Conservation (phyloP, 2,888 invertebrate species). For the Brassicogethes aeneus region DNA sequence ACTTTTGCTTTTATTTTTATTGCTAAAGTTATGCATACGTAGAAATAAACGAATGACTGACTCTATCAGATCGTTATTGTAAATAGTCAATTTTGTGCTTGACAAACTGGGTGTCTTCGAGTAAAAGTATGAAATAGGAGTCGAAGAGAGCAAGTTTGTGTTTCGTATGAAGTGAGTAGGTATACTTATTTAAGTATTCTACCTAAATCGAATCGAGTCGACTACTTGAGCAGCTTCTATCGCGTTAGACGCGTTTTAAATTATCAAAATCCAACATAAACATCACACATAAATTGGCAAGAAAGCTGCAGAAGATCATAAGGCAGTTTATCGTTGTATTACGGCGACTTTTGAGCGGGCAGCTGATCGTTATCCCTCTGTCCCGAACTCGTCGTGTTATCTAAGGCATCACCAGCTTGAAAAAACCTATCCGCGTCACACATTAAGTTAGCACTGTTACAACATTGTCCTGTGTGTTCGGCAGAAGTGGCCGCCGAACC, state of each 20-base stretch:
- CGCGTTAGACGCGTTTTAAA: constrained; percentile 30
- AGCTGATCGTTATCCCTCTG: constrained; percentile 30
- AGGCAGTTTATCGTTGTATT: constrained; percentile 36
- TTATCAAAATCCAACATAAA: constrained; percentile 35
- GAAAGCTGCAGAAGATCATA: constrained; percentile 34
- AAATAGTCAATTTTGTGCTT: no score
- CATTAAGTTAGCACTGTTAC: constrained; percentile 37
- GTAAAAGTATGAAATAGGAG: no score
- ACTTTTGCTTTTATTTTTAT: no score
- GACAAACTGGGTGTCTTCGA: no score
- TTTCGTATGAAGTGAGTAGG: no score
- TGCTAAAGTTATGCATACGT: no score
- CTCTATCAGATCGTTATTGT: no score
- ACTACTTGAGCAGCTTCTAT: constrained; percentile 40
- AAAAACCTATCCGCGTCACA: constrained; percentile 53
- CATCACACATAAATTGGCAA: constrained; percentile 39
- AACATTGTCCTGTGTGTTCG: constrained; percentile 35
- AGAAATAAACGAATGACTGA: no score
- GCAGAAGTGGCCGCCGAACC: constrained; percentile 23
- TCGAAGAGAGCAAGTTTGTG: no score
- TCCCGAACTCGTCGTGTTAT: constrained; percentile 30
- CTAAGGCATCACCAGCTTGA: constrained; percentile 52
- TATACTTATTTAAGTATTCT: no score
- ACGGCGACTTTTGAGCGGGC: constrained; percentile 34
- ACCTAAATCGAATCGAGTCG: no score